Conservation (phyloP, 1,140 invertebrate genomes). For the Elysia chlorotica region DNA sequence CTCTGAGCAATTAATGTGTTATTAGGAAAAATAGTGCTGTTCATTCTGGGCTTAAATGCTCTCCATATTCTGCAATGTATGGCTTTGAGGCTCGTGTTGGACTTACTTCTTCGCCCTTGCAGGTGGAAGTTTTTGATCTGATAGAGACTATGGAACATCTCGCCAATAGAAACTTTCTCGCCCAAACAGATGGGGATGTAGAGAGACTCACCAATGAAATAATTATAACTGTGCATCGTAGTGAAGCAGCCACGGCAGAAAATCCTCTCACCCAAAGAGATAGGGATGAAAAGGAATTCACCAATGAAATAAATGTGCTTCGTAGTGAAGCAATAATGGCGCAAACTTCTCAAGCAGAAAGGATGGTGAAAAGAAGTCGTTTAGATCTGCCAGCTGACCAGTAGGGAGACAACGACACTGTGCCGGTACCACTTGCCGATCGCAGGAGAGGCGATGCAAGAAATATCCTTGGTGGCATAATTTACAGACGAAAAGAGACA, state of each 20-base stretch:
- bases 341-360: background rate
- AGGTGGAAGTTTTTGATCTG: background rate
- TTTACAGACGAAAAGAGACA: background rate
- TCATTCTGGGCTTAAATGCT: background rate
- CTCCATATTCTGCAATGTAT: constrained; percentile 1
- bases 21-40: background rate
- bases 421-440: background rate
- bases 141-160: background rate
- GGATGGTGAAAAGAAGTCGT: background rate
- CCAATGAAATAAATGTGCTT: background rate
- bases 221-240: background rate
- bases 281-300: background rate
- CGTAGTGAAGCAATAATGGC: background rate
- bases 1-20: background rate
- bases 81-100: background rate
- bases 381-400: background rate
- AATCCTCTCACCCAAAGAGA: background rate
- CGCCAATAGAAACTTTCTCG: background rate
- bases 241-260: background rate
- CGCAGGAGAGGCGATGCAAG: background rate
- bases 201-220: background rate
- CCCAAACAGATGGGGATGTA: background rate
- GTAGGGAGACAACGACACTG: background rate
- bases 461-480: background rate
- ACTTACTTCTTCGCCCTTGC: background rate